Conservation (phyloP, 2,113 vertebrate species). For the Neotoma lepida region DNA sequence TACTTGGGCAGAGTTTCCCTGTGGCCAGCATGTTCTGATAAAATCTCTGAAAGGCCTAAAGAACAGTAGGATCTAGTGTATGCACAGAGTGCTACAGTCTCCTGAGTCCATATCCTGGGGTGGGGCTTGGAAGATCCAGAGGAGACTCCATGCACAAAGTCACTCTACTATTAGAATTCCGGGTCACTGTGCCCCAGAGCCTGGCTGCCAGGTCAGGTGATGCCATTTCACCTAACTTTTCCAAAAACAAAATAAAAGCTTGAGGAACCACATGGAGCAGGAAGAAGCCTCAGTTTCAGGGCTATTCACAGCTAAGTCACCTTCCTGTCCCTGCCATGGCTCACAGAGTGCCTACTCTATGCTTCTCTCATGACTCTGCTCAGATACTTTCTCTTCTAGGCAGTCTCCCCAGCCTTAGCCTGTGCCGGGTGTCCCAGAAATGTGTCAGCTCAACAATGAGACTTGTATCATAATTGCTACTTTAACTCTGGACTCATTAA, state of each 20-base stretch:
- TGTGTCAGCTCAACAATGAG: not conserved
- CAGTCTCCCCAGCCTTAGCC: not conserved
- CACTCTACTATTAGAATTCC: not conserved
- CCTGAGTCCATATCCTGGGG: not conserved
- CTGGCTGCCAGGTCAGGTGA: not conserved
- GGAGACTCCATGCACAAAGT: not conserved
- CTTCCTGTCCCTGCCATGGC: not conserved
- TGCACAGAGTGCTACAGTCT: not conserved
- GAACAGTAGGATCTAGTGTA: not conserved
- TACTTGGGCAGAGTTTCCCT: not conserved
- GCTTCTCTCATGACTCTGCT: not conserved
- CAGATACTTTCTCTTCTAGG: not conserved
- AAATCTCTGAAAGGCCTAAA: not conserved
- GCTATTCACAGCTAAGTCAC: fast-evolving
- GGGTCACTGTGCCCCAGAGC: not conserved
- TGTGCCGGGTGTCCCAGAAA: not conserved
- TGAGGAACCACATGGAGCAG: not conserved
- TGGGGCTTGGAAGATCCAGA: not conserved
- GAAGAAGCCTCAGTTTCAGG: not conserved
- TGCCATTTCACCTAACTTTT: too few species aligned
- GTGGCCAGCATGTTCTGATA: not conserved
- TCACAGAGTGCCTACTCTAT: not conserved
- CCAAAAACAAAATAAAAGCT: not conserved
- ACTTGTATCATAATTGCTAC: not conserved
- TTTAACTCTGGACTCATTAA: not conserved